These are phyloP conservation scores for Hydrochoerus hydrochaeris DNA, from an alignment of 2,113 vertebrate genomes.

Conservation along the genomic window DNA sequence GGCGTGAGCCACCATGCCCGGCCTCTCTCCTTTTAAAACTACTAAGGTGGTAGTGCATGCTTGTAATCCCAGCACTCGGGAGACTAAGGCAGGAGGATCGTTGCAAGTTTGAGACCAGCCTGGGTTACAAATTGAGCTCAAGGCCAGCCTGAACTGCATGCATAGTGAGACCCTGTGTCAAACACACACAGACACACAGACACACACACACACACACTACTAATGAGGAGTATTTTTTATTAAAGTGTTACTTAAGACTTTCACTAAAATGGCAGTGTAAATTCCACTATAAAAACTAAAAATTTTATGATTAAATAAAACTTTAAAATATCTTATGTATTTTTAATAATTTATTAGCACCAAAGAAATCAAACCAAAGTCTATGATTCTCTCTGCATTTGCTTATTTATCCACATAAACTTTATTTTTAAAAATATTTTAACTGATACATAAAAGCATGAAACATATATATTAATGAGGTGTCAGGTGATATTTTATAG, in stretches of 20 bases:
- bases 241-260: constrained; percentile 42
- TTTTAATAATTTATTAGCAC: constrained; percentile 8
- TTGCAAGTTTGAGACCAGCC: too few species aligned
- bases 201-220: background rate
- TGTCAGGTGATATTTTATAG: background rate
- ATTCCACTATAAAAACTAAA: constrained; percentile 31
- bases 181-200: too few species aligned
- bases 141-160: too few species aligned
- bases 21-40: constrained; percentile 22
- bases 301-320: constrained; percentile 38
- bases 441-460: background rate
- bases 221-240: background rate
- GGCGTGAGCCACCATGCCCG: too few species aligned
- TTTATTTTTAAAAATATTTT: background rate
- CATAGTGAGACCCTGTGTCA: too few species aligned
- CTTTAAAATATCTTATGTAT: constrained; percentile 48
- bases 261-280: constrained; percentile 18
- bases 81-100: too few species aligned
- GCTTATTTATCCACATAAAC: background rate
- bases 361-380: background rate
- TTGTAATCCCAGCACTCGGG: too few species aligned
- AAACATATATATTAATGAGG: background rate
- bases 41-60: background rate
- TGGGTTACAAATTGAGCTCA: too few species aligned
- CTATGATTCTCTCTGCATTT: background rate